These are phyloP conservation scores for Psilopsiagon aurifrons DNA, from an alignment of 2,113 vertebrate genomes.

Conservation along the genomic window DNA sequence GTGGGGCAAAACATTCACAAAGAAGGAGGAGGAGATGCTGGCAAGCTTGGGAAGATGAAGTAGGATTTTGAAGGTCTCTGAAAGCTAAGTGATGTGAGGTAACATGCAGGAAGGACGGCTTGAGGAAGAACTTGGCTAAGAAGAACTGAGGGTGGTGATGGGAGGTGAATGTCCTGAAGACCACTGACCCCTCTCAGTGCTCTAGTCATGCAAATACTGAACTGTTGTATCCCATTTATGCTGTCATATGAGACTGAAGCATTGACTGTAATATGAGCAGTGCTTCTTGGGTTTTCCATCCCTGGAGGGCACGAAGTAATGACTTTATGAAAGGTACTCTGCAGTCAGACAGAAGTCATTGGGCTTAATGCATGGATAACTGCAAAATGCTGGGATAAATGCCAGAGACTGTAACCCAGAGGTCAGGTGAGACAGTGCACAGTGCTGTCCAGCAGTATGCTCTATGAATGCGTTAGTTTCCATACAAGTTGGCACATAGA, in stretches of 20 bases:
- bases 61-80: not conserved
- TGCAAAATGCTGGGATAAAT: not conserved
- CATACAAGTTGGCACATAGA: accelerated
- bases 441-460: not conserved
- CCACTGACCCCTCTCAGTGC: not conserved
- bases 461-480: not conserved
- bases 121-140: not conserved
- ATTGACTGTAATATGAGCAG: not conserved
- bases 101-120: not conserved
- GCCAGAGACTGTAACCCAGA: not conserved
- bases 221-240: not conserved
- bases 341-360: not conserved
- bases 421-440: not conserved
- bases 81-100: not conserved
- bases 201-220: not conserved
- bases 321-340: not conserved
- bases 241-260: not conserved
- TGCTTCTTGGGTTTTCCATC: not conserved
- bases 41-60: not conserved
- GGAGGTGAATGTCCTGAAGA: not conserved
- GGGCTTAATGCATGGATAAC: not conserved
- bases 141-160: not conserved
- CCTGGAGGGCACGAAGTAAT: not conserved
- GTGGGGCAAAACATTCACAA: not conserved
- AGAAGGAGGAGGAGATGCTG: not conserved